Evolutionary conservation across 2,113 vertebrate genomes (phyloP).

Genomic region (Burhinus bistriatus): DNA sequence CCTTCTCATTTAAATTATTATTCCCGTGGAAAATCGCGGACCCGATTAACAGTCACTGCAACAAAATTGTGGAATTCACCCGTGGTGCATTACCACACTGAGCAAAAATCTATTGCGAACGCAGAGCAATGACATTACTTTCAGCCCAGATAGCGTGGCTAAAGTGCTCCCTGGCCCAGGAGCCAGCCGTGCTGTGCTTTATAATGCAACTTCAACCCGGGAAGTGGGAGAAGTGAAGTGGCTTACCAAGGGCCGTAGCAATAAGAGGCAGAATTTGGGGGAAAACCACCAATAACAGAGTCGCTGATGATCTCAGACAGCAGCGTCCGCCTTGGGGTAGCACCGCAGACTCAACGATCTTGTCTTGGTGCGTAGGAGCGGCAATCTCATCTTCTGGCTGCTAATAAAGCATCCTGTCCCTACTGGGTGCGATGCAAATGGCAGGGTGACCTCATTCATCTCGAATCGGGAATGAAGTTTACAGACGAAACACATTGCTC

Average conservation of each 20-base stretch:
- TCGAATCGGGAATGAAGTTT: rapidly evolving
- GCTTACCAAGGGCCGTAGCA: neutral
- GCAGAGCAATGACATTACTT: neutral
- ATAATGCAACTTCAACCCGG: neutral
- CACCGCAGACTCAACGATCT: neutral
- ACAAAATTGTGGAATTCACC: neutral
- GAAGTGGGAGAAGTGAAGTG: neutral
- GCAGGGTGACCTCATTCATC: neutral
- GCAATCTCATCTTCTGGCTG: neutral
- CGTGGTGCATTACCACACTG: neutral
- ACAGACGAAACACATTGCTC: neutral
- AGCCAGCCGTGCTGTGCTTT: neutral
- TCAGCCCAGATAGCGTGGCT: neutral
- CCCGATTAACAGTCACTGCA: neutral
- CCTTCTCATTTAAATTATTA: neutral
- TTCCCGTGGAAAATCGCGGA: neutral
- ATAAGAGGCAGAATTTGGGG: neutral
- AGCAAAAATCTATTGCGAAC: neutral
- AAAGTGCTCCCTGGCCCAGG: neutral
- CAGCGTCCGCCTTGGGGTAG: neutral
- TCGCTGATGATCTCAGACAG: neutral
- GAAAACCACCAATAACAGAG: neutral
- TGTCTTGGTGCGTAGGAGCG: neutral
- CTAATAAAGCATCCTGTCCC: neutral
- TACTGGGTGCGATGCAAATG: neutral